phyloP scores from a whole-genome alignment of 1,140 invertebrate genomes.

The Streblospio benedicti region DNA sequence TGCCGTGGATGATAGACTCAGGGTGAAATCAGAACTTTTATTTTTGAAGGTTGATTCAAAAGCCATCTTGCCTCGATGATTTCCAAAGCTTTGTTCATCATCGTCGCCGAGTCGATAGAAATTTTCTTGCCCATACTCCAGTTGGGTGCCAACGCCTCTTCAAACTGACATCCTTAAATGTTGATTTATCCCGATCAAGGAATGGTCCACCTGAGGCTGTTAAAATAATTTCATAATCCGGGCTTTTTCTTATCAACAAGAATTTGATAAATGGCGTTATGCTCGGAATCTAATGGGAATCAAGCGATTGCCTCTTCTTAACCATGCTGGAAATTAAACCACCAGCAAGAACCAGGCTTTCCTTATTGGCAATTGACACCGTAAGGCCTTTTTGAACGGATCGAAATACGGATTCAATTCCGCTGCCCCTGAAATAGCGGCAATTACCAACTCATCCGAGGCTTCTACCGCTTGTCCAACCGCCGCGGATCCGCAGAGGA shows the following conservation, averaged over 20 bases:
- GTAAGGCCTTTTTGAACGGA: constrained; percentile 2
- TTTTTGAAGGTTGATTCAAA: not conserved
- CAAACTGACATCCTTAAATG: too few species aligned
- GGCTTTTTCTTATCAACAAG: not conserved
- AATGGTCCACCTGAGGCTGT: constrained; percentile 11
- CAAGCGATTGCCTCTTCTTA: not conserved
- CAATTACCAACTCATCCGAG: not conserved
- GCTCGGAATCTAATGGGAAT: constrained; percentile 9
- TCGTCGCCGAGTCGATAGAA: constrained; percentile 8
- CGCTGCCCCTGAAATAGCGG: not conserved
- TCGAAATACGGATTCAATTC: not conserved
- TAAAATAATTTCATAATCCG: constrained; percentile 2
- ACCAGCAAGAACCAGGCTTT: constrained; percentile 7
- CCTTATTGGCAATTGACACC: constrained; percentile 11
- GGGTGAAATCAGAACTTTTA: constrained; percentile 10
- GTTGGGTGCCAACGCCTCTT: constrained; percentile 2
- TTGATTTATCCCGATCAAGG: not conserved
- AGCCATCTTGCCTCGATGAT: constrained; percentile 10
- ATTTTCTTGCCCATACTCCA: constrained; percentile 13
- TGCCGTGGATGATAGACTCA: constrained; percentile 3
- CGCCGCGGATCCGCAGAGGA: not conserved
- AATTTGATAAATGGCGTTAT: constrained; percentile 9
- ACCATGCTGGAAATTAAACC: not conserved
- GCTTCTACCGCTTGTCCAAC: not conserved
- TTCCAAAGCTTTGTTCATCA: constrained; percentile 14